These are phyloP conservation scores for Babyrousa celebensis DNA, from an alignment of 2,797 vertebrate species.

Conservation along the genomic window DNA sequence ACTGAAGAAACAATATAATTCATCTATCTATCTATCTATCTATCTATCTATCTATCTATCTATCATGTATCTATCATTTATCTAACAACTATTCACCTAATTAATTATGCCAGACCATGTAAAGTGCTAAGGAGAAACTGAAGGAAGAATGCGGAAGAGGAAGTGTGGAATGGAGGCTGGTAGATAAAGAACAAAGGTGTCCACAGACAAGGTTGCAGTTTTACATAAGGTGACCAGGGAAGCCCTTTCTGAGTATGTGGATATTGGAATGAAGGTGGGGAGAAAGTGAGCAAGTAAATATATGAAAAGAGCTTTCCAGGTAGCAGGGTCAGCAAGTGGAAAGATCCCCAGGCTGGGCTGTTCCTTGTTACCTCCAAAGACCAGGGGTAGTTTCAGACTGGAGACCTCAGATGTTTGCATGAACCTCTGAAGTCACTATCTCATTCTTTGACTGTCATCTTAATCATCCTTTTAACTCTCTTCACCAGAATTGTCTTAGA, in stretches of 20 bases:
- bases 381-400: neutral
- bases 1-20: neutral
- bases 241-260: neutral
- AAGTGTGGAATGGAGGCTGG: neutral
- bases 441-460: neutral
- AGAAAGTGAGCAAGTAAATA: neutral
- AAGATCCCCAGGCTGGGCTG: neutral
- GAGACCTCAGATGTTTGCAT: neutral
- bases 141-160: rapidly evolving
- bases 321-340: neutral
- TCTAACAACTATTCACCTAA: neutral
- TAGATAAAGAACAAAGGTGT: neutral
- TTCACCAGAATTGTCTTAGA: neutral
- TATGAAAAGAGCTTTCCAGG: neutral
- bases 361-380: neutral
- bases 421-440: neutral
- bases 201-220: neutral
- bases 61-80: neutral
- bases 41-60: neutral
- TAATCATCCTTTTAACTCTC: neutral
- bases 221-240: neutral
- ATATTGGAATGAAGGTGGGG: neutral
- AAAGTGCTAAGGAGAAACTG: neutral
- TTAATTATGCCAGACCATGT: neutral
- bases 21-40: no score